These are phyloP conservation scores for Hirtodrosophila alboralis DNA, from an alignment of 2,888 invertebrate species.

Conservation along the genomic window DNA sequence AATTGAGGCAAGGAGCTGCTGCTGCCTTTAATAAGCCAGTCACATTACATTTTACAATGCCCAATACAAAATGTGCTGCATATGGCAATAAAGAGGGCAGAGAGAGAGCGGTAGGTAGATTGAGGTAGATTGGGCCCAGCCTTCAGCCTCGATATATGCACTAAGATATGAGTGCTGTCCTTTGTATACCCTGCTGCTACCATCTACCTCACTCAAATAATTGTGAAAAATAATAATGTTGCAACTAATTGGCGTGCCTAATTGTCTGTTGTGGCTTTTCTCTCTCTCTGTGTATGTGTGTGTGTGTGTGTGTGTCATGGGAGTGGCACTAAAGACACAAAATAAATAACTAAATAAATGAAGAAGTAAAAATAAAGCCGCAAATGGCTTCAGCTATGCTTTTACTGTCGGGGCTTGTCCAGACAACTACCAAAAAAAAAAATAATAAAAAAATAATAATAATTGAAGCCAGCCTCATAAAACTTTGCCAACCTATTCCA, in stretches of 20 bases:
- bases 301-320: constrained; percentile 13
- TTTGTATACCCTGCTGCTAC: constrained; percentile 1
- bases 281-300: too few species aligned
- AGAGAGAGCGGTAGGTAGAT: background rate
- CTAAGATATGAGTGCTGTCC: background rate
- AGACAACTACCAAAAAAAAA: constrained; percentile 35
- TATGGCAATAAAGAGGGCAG: constrained; percentile 17
- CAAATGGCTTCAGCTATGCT: constrained; percentile 31
- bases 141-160: too few species aligned
- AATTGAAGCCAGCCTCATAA: constrained; percentile 61
- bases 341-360: constrained; percentile 49
- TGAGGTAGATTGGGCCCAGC: background rate
- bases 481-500: constrained; percentile 46
- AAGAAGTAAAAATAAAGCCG: constrained; percentile 47
- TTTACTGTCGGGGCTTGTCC: constrained; percentile 37
- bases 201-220: constrained; percentile 28
- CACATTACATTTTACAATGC: constrained; percentile 60
- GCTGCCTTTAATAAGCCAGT: constrained; percentile 59
- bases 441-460: constrained; percentile 38
- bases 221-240: constrained; percentile 60
- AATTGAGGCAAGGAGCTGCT: constrained; percentile 48
- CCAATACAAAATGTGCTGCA: constrained; percentile 11
- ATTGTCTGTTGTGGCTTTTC: constrained; percentile 39
- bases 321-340: constrained; percentile 32
- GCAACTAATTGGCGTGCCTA: constrained; percentile 71